A percentile compares a stretch with the other conserved stretches of the same genome.
Evolutionary conservation across 2,797 vertebrate species (phyloP).

Genomic region (Anguilla anguilla): DNA sequence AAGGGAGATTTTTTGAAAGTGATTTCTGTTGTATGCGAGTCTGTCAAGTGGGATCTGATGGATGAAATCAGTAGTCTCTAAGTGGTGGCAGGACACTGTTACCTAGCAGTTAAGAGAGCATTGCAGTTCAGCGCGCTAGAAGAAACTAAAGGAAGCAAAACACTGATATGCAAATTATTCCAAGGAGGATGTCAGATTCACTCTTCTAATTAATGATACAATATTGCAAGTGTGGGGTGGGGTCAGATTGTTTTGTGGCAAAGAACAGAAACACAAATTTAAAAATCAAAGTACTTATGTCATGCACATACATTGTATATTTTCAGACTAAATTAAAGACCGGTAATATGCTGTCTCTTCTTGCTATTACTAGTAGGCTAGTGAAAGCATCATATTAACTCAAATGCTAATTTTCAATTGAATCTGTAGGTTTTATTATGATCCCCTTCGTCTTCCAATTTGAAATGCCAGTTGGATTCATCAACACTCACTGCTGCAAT

Average conservation of each 20-base stretch:
- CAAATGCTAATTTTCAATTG: background rate
- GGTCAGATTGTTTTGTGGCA: background rate
- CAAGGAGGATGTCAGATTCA: background rate
- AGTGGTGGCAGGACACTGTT: background rate
- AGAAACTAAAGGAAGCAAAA: background rate
- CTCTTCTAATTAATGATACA: background rate
- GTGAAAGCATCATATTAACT: background rate
- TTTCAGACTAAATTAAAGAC: background rate
- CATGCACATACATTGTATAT: conserved; percentile 7
- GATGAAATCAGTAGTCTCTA: background rate
- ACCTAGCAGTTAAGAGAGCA: background rate
- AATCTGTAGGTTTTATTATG: background rate
- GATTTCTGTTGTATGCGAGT: background rate
- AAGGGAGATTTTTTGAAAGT: background rate
- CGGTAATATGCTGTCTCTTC: background rate
- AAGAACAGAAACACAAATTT: background rate
- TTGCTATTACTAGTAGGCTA: background rate
- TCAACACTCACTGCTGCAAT: background rate
- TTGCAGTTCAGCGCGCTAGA: background rate
- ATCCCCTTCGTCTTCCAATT: background rate
- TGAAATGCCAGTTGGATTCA: background rate
- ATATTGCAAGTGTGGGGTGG: background rate
- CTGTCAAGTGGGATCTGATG: background rate
- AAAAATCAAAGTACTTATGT: background rate
- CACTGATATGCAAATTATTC: background rate